Conservation (phyloP, 2,113 vertebrate species). For the Crocuta crocuta region DNA sequence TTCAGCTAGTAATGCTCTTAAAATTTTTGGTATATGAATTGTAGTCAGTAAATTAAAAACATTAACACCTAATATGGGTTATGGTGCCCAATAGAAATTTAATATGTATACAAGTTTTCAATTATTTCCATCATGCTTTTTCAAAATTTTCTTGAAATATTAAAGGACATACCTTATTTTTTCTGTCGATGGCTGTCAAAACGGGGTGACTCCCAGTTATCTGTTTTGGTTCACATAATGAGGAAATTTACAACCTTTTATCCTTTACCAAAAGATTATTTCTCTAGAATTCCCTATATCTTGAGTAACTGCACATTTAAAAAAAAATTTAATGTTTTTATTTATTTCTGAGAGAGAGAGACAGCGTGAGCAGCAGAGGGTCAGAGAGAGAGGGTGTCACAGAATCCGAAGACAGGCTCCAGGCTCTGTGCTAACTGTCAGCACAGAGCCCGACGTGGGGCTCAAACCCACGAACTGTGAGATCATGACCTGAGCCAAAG, state of each 20-base stretch:
- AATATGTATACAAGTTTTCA: neutral
- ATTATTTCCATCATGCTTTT: neutral
- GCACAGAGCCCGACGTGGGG: too few species aligned
- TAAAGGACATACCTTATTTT: neutral
- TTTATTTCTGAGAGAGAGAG: too few species aligned
- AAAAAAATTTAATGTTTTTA: too few species aligned
- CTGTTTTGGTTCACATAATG: neutral
- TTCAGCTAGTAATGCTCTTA: neutral
- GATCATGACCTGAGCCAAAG: too few species aligned
- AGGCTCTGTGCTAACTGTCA: too few species aligned
- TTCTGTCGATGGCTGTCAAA: neutral
- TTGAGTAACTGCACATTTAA: neutral
- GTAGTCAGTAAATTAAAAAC: neutral
- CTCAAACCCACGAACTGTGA: too few species aligned
- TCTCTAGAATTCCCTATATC: neutral
- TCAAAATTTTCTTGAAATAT: neutral
- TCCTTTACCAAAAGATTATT: neutral
- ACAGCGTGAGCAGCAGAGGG: too few species aligned
- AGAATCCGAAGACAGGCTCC: too few species aligned
- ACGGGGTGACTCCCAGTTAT: neutral
- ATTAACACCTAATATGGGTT: neutral
- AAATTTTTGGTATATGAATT: neutral
- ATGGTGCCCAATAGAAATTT: neutral
- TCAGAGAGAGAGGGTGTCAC: too few species aligned
- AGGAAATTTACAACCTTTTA: neutral